These are phyloP conservation scores for Luehdorfia chinensis DNA, from an alignment of 1,140 invertebrate species.

Conservation along the genomic window DNA sequence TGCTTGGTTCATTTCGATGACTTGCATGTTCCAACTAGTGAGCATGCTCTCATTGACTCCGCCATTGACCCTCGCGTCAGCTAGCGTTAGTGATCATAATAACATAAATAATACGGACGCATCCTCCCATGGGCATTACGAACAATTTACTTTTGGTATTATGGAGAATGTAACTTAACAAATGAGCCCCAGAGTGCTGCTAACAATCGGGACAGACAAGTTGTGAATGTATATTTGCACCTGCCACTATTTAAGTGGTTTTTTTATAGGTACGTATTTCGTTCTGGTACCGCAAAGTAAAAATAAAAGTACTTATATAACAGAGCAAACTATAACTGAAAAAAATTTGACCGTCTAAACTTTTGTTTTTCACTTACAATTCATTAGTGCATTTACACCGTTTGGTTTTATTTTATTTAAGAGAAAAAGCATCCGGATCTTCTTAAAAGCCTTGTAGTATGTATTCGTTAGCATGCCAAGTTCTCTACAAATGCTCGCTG, in stretches of 20 bases:
- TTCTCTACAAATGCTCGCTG: constrained; percentile 15
- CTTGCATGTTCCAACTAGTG: constrained; percentile 59
- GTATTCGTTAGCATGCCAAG: constrained; percentile 51
- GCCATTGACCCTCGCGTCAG: constrained; percentile 59
- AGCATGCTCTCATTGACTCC: constrained; percentile 71
- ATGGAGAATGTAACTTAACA: constrained; percentile 40
- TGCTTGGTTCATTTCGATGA: constrained; percentile 61
- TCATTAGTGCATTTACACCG: no score
- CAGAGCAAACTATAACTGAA: no score
- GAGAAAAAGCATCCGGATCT: constrained; percentile 57
- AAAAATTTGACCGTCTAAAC: no score
- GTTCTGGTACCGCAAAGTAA: no score
- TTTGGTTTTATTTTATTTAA: no score
- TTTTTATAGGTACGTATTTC: background rate
- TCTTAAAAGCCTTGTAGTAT: constrained; percentile 64
- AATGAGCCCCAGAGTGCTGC: constrained; percentile 43
- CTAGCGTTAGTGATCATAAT: constrained; percentile 47
- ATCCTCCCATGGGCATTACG: constrained; percentile 50
- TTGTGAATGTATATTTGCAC: constrained; percentile 23
- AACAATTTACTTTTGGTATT: constrained; percentile 31
- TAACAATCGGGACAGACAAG: constrained; percentile 28
- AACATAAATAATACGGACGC: constrained; percentile 63
- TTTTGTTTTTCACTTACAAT: no score
- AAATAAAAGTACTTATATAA: no score
- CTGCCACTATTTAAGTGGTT: background rate